Conservation (phyloP, 2,888 invertebrate genomes). For the Graphium colonna region DNA sequence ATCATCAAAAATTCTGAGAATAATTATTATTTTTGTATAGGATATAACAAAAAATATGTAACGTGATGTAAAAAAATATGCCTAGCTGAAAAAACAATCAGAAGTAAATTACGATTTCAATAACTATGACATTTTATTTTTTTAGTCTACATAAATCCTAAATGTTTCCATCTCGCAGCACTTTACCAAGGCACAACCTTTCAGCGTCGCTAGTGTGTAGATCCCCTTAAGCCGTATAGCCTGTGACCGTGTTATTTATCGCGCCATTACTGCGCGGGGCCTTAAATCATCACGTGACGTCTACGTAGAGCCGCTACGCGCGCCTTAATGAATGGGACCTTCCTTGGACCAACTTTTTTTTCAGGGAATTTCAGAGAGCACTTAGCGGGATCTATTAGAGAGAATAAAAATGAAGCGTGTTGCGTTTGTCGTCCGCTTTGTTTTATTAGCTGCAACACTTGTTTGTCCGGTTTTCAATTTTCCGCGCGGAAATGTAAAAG, state of each 20-base stretch:
- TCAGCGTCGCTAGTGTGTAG: slow-evolving; percentile 12
- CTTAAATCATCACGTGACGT: slow-evolving; percentile 79
- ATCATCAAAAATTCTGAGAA: too few species aligned
- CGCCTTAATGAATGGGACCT: slow-evolving; percentile 72
- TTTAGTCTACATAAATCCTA: too few species aligned
- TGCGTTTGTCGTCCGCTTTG: slow-evolving; percentile 27
- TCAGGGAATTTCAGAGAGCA: slow-evolving; percentile 70
- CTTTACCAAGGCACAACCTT: neutral
- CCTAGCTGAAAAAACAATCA: too few species aligned
- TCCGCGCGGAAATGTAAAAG: neutral
- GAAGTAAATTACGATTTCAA: too few species aligned
- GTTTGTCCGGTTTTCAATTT: neutral
- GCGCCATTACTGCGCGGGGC: slow-evolving; percentile 73
- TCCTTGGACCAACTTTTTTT: slow-evolving; percentile 61
- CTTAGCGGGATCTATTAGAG: slow-evolving; percentile 71
- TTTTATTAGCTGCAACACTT: slow-evolving; percentile 17
- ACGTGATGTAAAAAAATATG: too few species aligned
- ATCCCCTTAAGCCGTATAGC: slow-evolving; percentile 36
- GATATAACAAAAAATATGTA: too few species aligned
- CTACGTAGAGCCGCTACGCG: slow-evolving; percentile 59
- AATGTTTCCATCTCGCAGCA: neutral
- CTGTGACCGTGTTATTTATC: slow-evolving; percentile 77
- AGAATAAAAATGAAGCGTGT: slow-evolving; percentile 43
- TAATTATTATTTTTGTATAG: too few species aligned
- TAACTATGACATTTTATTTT: too few species aligned